Base-by-base conservation (phyloP, 2,113 vertebrate species). In the Archilochus colubris region DNA sequence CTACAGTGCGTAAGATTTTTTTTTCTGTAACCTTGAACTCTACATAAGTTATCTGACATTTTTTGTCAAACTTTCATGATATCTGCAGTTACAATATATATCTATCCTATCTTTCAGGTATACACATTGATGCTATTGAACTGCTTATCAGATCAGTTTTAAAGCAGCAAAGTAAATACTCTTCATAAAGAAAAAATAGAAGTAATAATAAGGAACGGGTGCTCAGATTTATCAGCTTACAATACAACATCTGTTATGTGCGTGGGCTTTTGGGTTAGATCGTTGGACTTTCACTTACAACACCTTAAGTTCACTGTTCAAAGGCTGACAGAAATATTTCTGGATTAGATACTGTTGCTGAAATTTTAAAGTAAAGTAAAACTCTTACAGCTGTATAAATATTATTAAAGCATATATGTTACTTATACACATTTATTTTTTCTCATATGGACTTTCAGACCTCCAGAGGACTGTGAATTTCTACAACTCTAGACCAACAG, bases 301-400 rank as follows among this genome's bases (percentile, higher is more conserved):
- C 66, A 66, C 62, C 69, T 86, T 68, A 61, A 88, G 40, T 53
- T 94, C 1, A 0, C 64, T 90, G 85, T 86, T 94, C 72, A 90
- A 88, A 93, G 54, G 36, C 33, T 62, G 61, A 78, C 84, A 66
- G 77, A 95, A 94, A 90, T 72, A 91, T 86, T 91, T 84, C 76
- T 91, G 68, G 54, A 86, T 94, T 94, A 88, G 38, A 88, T 6
- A 20, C 14, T 91, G 80, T 91, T 72, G 76, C 58, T 94, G 88
- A 95, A 78, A 72, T 64, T 93, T 91, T 94, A 66, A 89, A 93
- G 68, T 77, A 50, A 93, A 93, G 54, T 92, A 88, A 91, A 94
- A 86, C 21, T 75, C n/a, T 38, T 82, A 64, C 94, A 97, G 90
- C 95, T 97, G 94, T 86, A 58, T 69, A 95, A 97, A 97, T 95